Evolutionary conservation across 2,113 vertebrate species (phyloP).

Genomic region (Rousettus leschenaultii): DNA sequence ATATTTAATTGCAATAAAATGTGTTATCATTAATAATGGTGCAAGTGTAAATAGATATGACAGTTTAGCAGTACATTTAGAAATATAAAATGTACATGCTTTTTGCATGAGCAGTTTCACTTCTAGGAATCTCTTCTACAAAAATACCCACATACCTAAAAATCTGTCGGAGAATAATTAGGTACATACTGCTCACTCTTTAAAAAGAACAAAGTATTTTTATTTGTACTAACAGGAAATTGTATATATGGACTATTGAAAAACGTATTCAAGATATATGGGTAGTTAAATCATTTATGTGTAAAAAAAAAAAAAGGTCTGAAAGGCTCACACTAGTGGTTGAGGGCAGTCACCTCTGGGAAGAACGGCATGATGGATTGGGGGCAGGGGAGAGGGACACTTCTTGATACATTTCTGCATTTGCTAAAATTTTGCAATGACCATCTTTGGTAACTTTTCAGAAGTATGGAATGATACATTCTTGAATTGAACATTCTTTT

Average conservation of each 20-base stretch:
- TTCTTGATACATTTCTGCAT: background rate
- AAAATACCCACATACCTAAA: background rate
- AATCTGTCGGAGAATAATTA: background rate
- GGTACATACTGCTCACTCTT: background rate
- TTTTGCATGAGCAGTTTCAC: background rate
- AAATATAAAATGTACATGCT: background rate
- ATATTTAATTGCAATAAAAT: background rate
- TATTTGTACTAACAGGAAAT: background rate
- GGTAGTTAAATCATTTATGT: background rate
- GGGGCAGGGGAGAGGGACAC: background rate
- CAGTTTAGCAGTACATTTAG: background rate
- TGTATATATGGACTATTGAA: background rate
- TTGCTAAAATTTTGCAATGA: background rate
- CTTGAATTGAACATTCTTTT: background rate
- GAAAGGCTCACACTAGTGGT: background rate
- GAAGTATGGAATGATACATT: background rate
- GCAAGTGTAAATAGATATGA: background rate
- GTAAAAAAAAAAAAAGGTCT: background rate
- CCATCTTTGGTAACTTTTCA: background rate
- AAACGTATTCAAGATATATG: background rate
- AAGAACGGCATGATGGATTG: background rate
- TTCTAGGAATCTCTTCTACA: slow-evolving; percentile 1
- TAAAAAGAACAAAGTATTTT: background rate
- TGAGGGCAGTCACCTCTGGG: background rate
- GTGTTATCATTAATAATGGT: background rate